These are phyloP conservation scores for Takifugu flavidus DNA, from an alignment of 2,113 vertebrate genomes.

Conservation along the genomic window DNA sequence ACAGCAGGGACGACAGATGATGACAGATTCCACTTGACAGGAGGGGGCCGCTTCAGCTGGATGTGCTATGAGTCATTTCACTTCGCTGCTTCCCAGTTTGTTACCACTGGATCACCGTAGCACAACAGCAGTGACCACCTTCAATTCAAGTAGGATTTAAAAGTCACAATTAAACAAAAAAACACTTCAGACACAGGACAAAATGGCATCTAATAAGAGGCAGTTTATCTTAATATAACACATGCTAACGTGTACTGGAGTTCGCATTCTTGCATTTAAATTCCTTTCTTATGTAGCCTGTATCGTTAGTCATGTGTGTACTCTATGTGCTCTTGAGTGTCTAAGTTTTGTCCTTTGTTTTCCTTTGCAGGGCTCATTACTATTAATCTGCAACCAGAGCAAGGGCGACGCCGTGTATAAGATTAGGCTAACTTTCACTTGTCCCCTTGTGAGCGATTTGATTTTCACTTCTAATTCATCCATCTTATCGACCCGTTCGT, in stretches of 20 bases:
- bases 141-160: slow-evolving; percentile 56
- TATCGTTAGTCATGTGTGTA: too few relatives aligned
- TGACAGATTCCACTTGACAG: slow-evolving; percentile 59
- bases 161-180: slow-evolving; percentile 47
- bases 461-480: not conserved
- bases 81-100: slow-evolving; percentile 57
- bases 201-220: not conserved
- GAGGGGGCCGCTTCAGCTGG: slow-evolving; percentile 48
- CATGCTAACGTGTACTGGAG: not conserved
- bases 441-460: not conserved
- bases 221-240: not conserved
- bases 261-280: not conserved
- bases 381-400: too few relatives aligned
- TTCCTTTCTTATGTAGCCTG: too few relatives aligned
- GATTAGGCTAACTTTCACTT: not conserved
- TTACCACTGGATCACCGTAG: slow-evolving; percentile 50
- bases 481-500: not conserved
- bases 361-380: too few relatives aligned
- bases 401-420: not conserved
- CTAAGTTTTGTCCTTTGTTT: too few relatives aligned
- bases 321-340: too few relatives aligned
- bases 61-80: slow-evolving; percentile 58
- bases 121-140: slow-evolving; percentile 56
- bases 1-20: slow-evolving; percentile 44
- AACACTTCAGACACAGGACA: slow-evolving; percentile 30